Conservation (phyloP, 2,888 invertebrate species). For the Nymphalis c-album region DNA sequence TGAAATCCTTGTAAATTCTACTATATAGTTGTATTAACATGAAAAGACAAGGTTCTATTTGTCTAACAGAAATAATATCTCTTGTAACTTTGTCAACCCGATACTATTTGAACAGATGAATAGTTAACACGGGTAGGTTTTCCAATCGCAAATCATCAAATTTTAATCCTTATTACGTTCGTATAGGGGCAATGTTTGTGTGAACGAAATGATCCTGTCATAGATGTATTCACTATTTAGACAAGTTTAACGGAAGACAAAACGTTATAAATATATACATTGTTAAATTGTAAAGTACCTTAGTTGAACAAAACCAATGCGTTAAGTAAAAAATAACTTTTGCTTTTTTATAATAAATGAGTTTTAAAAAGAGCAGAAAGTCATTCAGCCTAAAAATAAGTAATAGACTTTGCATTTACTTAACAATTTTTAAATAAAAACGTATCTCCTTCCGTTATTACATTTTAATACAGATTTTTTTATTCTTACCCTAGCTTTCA, state of each 20-base stretch:
- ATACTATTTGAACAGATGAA: constrained; percentile 51
- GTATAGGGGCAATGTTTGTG: constrained; percentile 8
- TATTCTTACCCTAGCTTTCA: not conserved
- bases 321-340: no score
- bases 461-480: not conserved
- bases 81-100: constrained; percentile 13
- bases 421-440: not conserved
- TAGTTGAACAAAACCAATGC: no score
- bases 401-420: not conserved
- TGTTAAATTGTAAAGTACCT: no score
- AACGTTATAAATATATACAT: constrained; percentile 41
- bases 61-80: constrained; percentile 17
- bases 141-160: constrained; percentile 31
- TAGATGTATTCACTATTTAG: constrained; percentile 17
- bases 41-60: constrained; percentile 24
- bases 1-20: not conserved
- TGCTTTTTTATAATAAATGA: not conserved
- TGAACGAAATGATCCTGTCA: constrained; percentile 12
- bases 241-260: constrained; percentile 48
- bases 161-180: constrained; percentile 16
- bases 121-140: constrained; percentile 16
- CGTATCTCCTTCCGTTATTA: constrained; percentile 23
- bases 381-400: not conserved
- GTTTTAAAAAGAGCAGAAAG: not conserved
- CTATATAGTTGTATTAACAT: constrained; percentile 7